Base-by-base conservation (phyloP, 2,888 invertebrate genomes). In the Tetranychus piercei region DNA sequence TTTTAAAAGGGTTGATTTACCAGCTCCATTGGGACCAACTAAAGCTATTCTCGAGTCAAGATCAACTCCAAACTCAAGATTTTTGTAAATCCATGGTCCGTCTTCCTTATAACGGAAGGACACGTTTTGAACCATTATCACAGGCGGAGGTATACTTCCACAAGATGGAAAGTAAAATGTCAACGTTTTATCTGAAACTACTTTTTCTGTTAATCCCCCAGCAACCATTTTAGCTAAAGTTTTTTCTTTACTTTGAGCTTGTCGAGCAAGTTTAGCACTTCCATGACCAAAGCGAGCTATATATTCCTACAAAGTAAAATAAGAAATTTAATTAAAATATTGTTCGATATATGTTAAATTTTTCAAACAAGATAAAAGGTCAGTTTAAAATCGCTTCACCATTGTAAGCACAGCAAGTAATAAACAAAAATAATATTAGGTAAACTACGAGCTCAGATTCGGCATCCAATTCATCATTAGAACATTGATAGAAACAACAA, bases 241-340 rank as follows among this genome's bases (percentile, higher is more conserved):
- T 84, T 99, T 99, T 84, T 99, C 99, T 84, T 99, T 99, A 78
- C 95, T 96, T 84, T 99, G 99, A 9, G 99, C 99, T 82, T 99
- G 99, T 76, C 99, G 87, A 0, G 99, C 99, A 78, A 99, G 84
- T 84, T 99, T 99, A 0, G 97, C 99, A 18, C 94, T 94, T 80
- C 99, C 99, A 86, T 99, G 99, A 86, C 99, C 99, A 83, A 99
- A 99, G 74, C 99, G 87, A 0, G 97, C 97, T 78, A 99, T 96
- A 83, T 99, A 99, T 83, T 97, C 95, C 88, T 91, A 82, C 77
- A 81, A 81, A 79, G 76, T 72, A 23, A 76, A 22, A 72, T 67
- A 45, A 70, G 69, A 77, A 74, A 74, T 18, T 66, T 45, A 72
- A 64, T 73, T 5, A 71, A 15, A 6, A 18, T 45, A 1, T 0